Base-by-base conservation (phyloP, 1,140 invertebrate genomes). In the Ostrea edulis region DNA sequence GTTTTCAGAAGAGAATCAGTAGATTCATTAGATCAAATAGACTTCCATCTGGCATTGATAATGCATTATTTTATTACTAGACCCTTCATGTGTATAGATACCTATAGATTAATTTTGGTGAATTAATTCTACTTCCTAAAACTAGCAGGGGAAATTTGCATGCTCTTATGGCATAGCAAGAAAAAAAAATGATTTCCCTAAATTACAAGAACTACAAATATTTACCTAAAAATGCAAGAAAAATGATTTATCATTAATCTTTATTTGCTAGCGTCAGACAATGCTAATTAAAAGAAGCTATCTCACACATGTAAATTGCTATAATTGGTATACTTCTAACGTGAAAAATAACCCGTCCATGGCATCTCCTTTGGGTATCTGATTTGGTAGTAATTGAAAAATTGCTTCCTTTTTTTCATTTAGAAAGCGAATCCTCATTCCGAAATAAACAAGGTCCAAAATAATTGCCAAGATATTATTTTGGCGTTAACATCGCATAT, bases 401-500 rank as follows among this genome's bases (percentile, higher is more conserved):
- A 62, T 62, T 62, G 55, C 55, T 62, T 62, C 35, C 35, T 44
- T 44, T 44, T 44, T 44, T 44, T 44, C 1, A 44, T 62, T 77
- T 29, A 14, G 29, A 77, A 77, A 77, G 29, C 68, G 29, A 77
- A 29, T 77, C 29, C 22, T 77, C 25, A 14, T 29, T 77, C 68
- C 29, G 29, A 77, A 77, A 77, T 35, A 77, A 77, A 77, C 68
- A 77, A 17, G 68, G 25, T 77, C 68, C 68, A 29, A 77, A 77
- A 77, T 77, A 77, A 77, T 77, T 77, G 68, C 22, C 29, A 29
- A 29, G 68, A 77, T 25, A 77, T 35, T 29, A 77, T 29, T 29
- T 29, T 29, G 68, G 68, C 68, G 68, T 77, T 77, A 77, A 77
- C 68, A 77, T 12, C 68, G 25, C 35, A 77, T 77, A 77, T 77